Conservation (phyloP, 2,113 vertebrate genomes). For the Campylorhamphus procurvoides region DNA sequence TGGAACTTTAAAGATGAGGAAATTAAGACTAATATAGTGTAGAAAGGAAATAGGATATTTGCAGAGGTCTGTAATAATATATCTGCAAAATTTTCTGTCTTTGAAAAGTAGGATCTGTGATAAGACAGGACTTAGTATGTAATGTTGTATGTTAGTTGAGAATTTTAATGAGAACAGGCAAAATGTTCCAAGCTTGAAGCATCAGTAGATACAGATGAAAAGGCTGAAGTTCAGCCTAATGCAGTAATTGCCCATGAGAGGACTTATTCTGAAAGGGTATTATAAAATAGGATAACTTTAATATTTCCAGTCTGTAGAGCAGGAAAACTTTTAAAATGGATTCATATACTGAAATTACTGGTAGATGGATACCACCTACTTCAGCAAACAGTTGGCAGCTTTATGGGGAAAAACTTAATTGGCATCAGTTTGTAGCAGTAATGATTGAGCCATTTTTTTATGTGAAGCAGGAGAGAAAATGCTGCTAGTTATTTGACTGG, state of each 20-base stretch:
- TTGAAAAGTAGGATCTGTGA: neutral
- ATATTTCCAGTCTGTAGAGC: neutral
- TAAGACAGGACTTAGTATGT: neutral
- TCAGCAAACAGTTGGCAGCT: neutral
- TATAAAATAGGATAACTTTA: neutral
- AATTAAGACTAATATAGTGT: neutral
- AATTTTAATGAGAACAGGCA: neutral
- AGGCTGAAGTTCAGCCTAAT: neutral
- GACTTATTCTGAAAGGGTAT: neutral
- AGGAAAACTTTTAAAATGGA: neutral
- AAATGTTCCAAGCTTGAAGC: neutral
- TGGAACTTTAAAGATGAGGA: neutral
- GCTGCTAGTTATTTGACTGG: neutral
- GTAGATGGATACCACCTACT: neutral
- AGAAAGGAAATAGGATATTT: neutral
- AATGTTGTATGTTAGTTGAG: neutral
- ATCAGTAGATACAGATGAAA: neutral
- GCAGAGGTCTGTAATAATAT: neutral
- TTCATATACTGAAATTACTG: neutral
- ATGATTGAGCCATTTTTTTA: neutral
- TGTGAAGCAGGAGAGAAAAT: neutral
- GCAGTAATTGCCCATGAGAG: neutral
- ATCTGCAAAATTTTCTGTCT: neutral
- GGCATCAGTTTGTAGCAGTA: neutral
- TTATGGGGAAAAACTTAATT: neutral